Evolutionary conservation across 1,140 invertebrate species (phyloP), one percentile per base, ranked within the genome.

Genomic region (Doryteuthis pealeii): DNA sequence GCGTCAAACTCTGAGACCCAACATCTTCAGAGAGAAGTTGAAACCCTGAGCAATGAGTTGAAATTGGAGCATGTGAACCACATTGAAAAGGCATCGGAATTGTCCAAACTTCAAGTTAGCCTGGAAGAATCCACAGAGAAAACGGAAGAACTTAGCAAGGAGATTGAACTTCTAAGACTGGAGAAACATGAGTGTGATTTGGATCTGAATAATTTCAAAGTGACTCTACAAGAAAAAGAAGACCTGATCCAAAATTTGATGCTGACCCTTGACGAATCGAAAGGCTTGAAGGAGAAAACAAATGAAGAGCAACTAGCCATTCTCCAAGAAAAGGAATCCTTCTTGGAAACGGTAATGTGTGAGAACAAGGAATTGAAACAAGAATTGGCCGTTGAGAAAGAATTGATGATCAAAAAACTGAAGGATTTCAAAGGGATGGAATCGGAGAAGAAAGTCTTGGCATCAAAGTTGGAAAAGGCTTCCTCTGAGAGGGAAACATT

Each of bases 31-130:
- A 54, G 58, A 14, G 75, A 74, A 58, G 73, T 73, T 43, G 77
- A 74, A 32, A 49, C 70, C 18, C 71, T 76, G 22, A 66, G 10
- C 26, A 54, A 67, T 31, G 75, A 76, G 69, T 71, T 72, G 22
- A 71, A 69, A 8, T 70, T 74, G n/a, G 40, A 76, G 30, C 76
- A 79, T 28, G 77, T 71, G 67, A 35, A 74, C 10, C 45, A 35
- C 45, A 79, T 73, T 73, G 75, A 75, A 58, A 79, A 75, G 75
- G 33, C 66, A 31, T 28, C 77, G 33, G 78, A 79, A 33, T 62
- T 81, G 33, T 69, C 71, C 4, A 78, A 72, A 35, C 43, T 73
- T 45, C 71, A 73, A 30, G 76, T 78, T 35, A 45, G 73, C 35
- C 45, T 75, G 18, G 30, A 70, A 40, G 71, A 74, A 71, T 32